Conservation (phyloP, 2,113 vertebrate species). For the Pluvialis apricaria region DNA sequence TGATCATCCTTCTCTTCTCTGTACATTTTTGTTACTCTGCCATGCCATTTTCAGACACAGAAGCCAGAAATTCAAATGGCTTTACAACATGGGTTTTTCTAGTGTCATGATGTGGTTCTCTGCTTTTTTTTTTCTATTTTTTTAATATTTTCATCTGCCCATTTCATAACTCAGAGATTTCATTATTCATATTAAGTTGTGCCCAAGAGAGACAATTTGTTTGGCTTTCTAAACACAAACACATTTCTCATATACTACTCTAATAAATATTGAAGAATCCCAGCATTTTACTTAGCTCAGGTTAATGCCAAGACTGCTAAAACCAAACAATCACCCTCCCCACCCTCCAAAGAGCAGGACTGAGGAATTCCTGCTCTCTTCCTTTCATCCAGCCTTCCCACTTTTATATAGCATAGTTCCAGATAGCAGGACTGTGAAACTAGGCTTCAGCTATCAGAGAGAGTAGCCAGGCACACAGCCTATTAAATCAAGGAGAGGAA, state of each 20-base stretch:
- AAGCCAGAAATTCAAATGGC: not conserved
- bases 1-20: not conserved
- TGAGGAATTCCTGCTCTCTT: not conserved
- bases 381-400: not conserved
- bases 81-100: not conserved
- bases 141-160: not conserved
- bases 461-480: not conserved
- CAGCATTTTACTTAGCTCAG: not conserved
- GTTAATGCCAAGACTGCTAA: not conserved
- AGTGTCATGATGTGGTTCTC: not conserved
- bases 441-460: not conserved
- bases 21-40: not conserved
- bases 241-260: not conserved
- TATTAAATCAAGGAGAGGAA: not conserved
- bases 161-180: conserved; percentile 15
- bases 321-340: not conserved
- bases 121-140: not conserved
- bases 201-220: conserved; percentile 6
- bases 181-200: not conserved
- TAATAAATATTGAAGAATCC: not conserved
- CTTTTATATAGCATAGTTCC: not conserved
- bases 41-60: not conserved
- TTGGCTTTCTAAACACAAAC: not conserved
- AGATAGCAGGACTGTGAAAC: not conserved
- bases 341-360: not conserved